Evolutionary conservation across 1,140 invertebrate species (phyloP), one percentile per base, ranked within the genome.

Genomic region (Parapsyche elsis): DNA sequence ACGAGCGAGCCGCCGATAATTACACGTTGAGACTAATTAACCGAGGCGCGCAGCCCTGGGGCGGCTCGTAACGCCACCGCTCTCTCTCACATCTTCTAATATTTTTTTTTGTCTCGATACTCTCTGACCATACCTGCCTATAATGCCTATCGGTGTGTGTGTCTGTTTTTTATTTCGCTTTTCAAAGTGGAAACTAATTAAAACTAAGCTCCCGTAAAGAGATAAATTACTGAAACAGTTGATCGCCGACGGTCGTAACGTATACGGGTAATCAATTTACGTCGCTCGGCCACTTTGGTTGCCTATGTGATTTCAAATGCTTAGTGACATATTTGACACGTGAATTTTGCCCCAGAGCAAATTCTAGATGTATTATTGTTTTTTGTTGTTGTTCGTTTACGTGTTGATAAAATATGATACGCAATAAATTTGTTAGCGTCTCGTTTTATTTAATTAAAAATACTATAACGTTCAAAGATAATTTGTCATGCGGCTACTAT

Each of bases 1-100:
- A 81, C 80, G 75, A 81, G 53, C 78, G 46, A 16, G 24, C 76
- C 81, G 74, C 78, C 77, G 80, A 81, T 81, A 81, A 81, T 81
- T 81, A 81, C 80, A 81, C 49, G 80, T 81, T 81, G 80, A 81
- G 80, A 81, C 80, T 81, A 81, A 81, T 81, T 81, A 81, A 81
- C 79, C 78, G 53, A 45, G 9, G 26, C 71, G 53, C 49, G 64
- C 64, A 23, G 21, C 64, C 61, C 75, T 26, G 75, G 70, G 80
- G 64, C 79, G 59, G 78, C 46, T 53, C 74, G 71, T 45, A 53
- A 46, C 46, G n/a, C 73, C 59, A 45, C 14, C 75, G 53, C n/a
- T 38, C 21, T 53, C 21, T 53, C 16, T 16, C 75, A 10, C 46
- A 19, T 71, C 7, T 78, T 78, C 23, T 7, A 26, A 9, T 53